Conservation (phyloP, 2,797 vertebrate genomes). For the Streptopelia turtur region DNA sequence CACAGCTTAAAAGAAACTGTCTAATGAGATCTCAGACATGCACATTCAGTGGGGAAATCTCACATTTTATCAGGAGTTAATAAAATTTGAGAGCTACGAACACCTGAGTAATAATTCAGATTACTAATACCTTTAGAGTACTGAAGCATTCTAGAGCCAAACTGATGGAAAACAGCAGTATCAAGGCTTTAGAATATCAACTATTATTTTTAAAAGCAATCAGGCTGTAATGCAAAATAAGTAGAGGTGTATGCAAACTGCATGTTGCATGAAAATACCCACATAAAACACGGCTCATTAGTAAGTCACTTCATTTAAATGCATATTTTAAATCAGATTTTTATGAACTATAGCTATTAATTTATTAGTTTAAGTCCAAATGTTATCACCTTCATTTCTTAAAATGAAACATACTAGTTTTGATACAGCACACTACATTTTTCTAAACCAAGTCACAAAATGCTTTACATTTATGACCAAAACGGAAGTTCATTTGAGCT, state of each 20-base stretch:
- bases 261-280: not conserved
- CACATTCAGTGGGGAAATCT: not conserved
- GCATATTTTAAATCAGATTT: not conserved
- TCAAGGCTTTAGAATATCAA: not conserved
- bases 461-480: not conserved
- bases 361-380: not conserved
- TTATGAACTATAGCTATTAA: not conserved
- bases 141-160: not conserved
- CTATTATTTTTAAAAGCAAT: not conserved
- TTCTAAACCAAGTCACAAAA: not conserved
- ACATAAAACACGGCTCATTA: not conserved
- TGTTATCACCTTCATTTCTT: not conserved
- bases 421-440: not conserved
- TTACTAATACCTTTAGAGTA: not conserved
- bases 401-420: not conserved
- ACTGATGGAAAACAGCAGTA: not conserved
- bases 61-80: constrained; percentile 5
- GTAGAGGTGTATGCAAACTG: not conserved
- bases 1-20: not conserved
- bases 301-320: not conserved
- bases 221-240: not conserved
- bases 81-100: not conserved
- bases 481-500: not conserved
- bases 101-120: not conserved
- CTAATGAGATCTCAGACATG: not conserved